Evolutionary conservation across 2,113 vertebrate genomes (phyloP), one percentile per base, ranked within the genome.

Genomic region (Anarhynchus alexandrinus): DNA sequence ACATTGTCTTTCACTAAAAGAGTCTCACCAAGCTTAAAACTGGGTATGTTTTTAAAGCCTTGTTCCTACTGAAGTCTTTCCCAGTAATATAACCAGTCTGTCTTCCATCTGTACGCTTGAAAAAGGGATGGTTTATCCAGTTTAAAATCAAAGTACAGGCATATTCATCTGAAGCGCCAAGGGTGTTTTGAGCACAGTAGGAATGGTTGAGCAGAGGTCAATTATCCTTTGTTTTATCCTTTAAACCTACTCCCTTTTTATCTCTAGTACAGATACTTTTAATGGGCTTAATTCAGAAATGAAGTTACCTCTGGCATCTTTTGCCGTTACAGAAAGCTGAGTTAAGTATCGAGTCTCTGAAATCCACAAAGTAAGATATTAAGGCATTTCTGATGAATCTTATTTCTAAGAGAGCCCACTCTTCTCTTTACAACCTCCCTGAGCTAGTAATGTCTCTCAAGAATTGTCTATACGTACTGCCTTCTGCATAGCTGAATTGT

Each of bases 201-300:
- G 80, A 91, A 86, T 82, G 82, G 81, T 93, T 83, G 86, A 94
- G 61, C 73, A 73, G 47, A 91, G 92, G 86, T 94, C 83, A 91
- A 49, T 96, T 94, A 94, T 83, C 80, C 73, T 89, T 94, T 92
- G 87, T 93, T 94, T 96, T 90, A 94, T 88, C 90, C 71, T 95
- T 95, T 92, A 92, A 93, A 91, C 22, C 47, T 90, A 21, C 21
- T 96, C 36, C 43, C 49, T 89, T 86, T 94, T 95, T 86, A 92
- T 95, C 81, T 96, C 45, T 61, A 61, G 73, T 40, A 79, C 65
- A 79, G 81, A 78, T 65, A 76, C 69, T 82, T 94, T 92, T 94
- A 85, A 79, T 40, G 70, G 54, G 61, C 40, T 92, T 94, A 83
- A 87, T 79, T 95, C 83, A 87, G 88, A 93, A 89, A 47, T 89